These are phyloP conservation scores for Centropus unirufus DNA, from an alignment of 2,113 vertebrate species.

Conservation along the genomic window DNA sequence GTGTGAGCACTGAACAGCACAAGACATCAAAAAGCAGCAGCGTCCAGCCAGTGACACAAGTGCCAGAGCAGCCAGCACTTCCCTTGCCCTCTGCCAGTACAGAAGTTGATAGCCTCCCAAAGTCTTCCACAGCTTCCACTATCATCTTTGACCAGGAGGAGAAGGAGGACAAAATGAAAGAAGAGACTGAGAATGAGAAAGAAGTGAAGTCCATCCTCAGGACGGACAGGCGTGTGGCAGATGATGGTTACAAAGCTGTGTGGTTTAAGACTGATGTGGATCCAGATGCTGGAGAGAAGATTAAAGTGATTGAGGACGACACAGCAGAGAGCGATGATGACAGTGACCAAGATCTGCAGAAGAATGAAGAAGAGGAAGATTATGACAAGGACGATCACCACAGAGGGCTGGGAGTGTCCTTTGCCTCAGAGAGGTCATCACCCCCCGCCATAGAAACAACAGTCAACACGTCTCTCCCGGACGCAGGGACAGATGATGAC, in stretches of 20 bases:
- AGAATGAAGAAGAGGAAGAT: not conserved
- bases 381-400: not conserved
- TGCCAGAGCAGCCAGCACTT: not conserved
- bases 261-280: conserved; percentile 64
- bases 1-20: not conserved
- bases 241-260: conserved; percentile 66
- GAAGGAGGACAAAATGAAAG: not conserved
- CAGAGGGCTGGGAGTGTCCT: not conserved
- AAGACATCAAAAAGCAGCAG: not conserved
- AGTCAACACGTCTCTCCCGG: not conserved
- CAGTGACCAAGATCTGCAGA: not conserved
- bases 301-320: conserved; percentile 24
- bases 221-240: not conserved
- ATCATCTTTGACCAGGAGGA: not conserved
- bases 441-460: not conserved
- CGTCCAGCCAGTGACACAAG: not conserved
- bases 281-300: conserved; percentile 24
- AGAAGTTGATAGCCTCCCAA: not conserved
- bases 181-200: not conserved
- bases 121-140: not conserved
- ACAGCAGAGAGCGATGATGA: not conserved
- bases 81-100: not conserved
- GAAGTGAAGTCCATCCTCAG: conserved; percentile 67
- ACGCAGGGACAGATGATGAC: not conserved
- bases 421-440: not conserved